Evolutionary conservation across 2,797 vertebrate genomes (phyloP).

Genomic region (Coccyzus lansbergi): DNA sequence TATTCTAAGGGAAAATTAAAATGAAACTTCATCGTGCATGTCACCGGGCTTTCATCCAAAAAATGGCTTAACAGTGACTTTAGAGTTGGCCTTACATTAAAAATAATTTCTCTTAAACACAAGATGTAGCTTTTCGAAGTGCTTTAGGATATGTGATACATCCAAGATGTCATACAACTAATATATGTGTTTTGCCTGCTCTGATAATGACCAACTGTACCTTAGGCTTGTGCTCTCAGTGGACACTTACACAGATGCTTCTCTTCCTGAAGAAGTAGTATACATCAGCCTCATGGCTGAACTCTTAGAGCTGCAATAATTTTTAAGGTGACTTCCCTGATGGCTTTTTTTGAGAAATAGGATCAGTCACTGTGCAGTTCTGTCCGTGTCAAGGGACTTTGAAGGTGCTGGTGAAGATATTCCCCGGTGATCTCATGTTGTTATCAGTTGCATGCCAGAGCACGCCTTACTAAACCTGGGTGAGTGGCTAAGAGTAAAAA

Average conservation of each 20-base stretch:
- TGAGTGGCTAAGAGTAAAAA: neutral
- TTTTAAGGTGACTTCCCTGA: neutral
- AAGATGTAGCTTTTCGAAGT: neutral
- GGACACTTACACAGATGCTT: neutral
- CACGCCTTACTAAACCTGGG: neutral
- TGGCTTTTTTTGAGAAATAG: neutral
- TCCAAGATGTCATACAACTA: neutral
- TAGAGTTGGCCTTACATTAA: neutral
- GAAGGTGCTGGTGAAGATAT: neutral
- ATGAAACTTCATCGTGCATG: neutral
- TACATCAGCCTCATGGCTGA: rapidly evolving
- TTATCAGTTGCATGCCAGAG: neutral
- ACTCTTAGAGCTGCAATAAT: rapidly evolving
- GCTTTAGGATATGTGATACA: neutral
- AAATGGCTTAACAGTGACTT: neutral
- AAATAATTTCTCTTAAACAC: neutral
- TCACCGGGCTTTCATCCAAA: neutral
- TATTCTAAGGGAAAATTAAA: neutral
- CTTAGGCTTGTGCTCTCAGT: neutral
- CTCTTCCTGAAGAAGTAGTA: neutral
- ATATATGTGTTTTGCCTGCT: neutral
- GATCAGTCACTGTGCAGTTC: neutral
- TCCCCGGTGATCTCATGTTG: neutral
- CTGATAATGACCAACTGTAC: neutral
- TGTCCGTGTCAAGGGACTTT: neutral